Base-by-base conservation (phyloP, 1,140 invertebrate species). In the Stegodyphus dumicola region DNA sequence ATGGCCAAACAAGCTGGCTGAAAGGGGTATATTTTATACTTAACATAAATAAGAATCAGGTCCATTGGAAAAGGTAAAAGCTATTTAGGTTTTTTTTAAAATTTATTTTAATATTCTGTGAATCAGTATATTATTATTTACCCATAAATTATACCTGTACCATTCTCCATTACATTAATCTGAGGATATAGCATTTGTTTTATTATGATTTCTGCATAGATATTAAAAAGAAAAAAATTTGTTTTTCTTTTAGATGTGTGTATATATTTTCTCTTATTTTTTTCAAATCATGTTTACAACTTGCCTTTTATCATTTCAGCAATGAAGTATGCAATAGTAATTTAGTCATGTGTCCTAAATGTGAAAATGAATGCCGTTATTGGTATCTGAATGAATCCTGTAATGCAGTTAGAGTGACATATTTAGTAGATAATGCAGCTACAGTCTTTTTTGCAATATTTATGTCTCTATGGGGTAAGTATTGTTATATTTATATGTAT, bases 361-460 rank as follows among this genome's bases (percentile, higher is more conserved):
- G 96, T 90, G 95, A 97, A 89, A 90, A 93, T 84, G 93, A 94
- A 89, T 99, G 98, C 91, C 93, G 94, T 88, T 98, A 95, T 91
- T 98, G 96, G 96, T 92, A 94, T 88, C 90, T 99, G 0, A 92
- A 93, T n/a, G 94, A 96, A 88, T 96, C 96, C 0, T 99, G 97
- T 91, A 89, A 94, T 52, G 94, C 97, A 90, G 93, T 96, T n/a
- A 92, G 93, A 88, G 92, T 97, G 13, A 97, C 96, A 0, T 98
- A 98, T 89, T 92, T 99, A 52, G 98, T 99, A 90, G 98, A 99
- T 89, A 99, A 99, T 92, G 93, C 94, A 6, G 95, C 95, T 10
- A 99, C 97, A 0, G 94, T 99, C 1, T 94, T 96, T 89, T 99
- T 99, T 91, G 95, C 98, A 53, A 93, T 97, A 67, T 96, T 99